Conservation (phyloP, 2,888 invertebrate species). For the Phymatocera aterrima region DNA sequence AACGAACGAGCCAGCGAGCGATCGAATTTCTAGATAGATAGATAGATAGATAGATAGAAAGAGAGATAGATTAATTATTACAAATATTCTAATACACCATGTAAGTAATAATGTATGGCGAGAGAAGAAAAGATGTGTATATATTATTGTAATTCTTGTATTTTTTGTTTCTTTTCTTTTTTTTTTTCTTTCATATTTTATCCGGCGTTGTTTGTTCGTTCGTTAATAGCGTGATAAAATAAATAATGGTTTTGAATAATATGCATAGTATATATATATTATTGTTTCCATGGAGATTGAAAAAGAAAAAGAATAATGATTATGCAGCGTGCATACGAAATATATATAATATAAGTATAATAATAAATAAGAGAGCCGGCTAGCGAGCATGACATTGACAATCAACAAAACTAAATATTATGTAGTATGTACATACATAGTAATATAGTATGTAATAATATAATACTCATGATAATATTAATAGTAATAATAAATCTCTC, state of each 20-base stretch:
- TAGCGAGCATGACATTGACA: slow-evolving; percentile 49
- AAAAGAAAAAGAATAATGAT: slow-evolving; percentile 38
- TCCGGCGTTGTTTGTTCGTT: too few relatives aligned
- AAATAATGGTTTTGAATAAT: too few relatives aligned
- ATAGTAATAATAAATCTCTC: slow-evolving; percentile 28
- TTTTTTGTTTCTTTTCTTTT: too few relatives aligned
- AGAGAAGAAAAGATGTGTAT: too few relatives aligned
- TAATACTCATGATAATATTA: slow-evolving; percentile 22
- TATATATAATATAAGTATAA: not conserved
- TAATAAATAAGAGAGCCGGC: slow-evolving; percentile 31
- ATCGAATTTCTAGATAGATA: not conserved
- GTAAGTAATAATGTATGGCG: too few relatives aligned
- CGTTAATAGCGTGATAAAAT: too few relatives aligned
- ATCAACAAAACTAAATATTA: slow-evolving; percentile 34
- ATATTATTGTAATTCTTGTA: too few relatives aligned
- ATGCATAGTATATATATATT: not conserved
- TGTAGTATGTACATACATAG: slow-evolving; percentile 1
- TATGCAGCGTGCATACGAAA: slow-evolving; percentile 37
- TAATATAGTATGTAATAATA: not conserved
- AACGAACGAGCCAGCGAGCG: slow-evolving; percentile 8
- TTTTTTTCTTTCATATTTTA: too few relatives aligned
- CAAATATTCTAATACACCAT: too few relatives aligned
- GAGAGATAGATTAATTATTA: too few relatives aligned
- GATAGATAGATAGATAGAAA: too few relatives aligned
- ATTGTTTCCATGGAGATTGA: slow-evolving; percentile 36